A percentile compares a stretch with the other conserved stretches of the same genome.
These are phyloP conservation scores for Mya arenaria DNA, from an alignment of 1,140 invertebrate species.

Conservation along the genomic window DNA sequence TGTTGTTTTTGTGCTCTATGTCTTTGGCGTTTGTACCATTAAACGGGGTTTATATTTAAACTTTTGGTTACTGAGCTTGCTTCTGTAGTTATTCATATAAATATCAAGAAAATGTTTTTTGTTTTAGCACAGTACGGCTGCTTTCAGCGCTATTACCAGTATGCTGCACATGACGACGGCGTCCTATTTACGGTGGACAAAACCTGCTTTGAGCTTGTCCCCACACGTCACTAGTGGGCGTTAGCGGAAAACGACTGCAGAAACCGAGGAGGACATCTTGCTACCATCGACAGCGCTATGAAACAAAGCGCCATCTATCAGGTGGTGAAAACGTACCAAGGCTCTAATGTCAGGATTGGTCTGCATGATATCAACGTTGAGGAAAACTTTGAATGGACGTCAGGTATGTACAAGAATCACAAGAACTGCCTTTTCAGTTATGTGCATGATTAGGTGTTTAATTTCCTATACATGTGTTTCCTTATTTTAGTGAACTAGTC, in stretches of 20 bases:
- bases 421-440: neutral
- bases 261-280: neutral
- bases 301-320: neutral
- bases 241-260: conserved; percentile 2
- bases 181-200: neutral
- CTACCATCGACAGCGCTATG: neutral
- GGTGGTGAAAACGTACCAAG: neutral
- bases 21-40: too few species aligned
- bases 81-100: too few species aligned
- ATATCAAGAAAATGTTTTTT: too few species aligned
- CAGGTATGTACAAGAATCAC: neutral
- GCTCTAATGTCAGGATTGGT: conserved; percentile 14
- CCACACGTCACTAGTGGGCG: neutral
- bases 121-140: too few species aligned
- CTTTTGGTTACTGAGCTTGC: too few species aligned
- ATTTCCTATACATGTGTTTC: too few species aligned
- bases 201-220: neutral
- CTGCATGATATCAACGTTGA: conserved; percentile 16
- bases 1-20: too few species aligned
- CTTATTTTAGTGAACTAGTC: neutral
- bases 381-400: conserved; percentile 31
- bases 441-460: neutral
- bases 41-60: too few species aligned
- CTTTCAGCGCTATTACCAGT: too few species aligned
- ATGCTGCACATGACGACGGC: too few species aligned